A percentile compares a stretch with the other conserved stretches of the same genome.
phyloP scores from a whole-genome alignment of 2,113 vertebrate species.

The Brachyhypopomus gauderio region DNA sequence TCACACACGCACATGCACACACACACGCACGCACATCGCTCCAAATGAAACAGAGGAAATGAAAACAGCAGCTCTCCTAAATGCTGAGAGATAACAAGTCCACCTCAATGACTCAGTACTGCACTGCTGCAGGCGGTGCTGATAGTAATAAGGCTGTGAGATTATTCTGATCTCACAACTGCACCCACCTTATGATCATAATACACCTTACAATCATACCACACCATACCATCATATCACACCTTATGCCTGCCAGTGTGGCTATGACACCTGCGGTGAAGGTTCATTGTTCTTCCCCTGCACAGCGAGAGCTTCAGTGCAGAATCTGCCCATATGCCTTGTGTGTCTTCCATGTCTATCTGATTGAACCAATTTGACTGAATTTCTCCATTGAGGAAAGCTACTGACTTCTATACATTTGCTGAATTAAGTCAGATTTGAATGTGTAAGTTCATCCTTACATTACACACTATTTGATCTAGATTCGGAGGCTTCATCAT shows the following conservation, averaged over 20 bases:
- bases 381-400: not conserved
- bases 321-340: too few species aligned
- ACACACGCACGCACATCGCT: not conserved
- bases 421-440: not conserved
- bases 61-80: conserved; percentile 24
- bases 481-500: too few species aligned
- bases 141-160: conserved; percentile 15
- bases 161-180: not conserved
- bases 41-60: conserved; percentile 32
- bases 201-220: not conserved
- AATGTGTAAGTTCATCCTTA: too few species aligned
- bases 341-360: not conserved
- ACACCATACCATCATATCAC: not conserved
- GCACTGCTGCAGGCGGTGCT: not conserved
- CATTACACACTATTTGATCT: too few species aligned
- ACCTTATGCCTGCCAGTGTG: not conserved
- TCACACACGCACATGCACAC: too few species aligned
- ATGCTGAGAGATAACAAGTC: not conserved
- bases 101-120: not conserved
- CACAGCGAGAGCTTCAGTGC: not conserved
- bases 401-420: not conserved
- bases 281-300: not conserved
- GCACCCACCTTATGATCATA: not conserved
- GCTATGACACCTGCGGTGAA: not conserved
- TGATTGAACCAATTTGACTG: too few species aligned